These are phyloP conservation scores for Toxostoma redivivum DNA, from an alignment of 2,113 vertebrate species.

Conservation along the genomic window DNA sequence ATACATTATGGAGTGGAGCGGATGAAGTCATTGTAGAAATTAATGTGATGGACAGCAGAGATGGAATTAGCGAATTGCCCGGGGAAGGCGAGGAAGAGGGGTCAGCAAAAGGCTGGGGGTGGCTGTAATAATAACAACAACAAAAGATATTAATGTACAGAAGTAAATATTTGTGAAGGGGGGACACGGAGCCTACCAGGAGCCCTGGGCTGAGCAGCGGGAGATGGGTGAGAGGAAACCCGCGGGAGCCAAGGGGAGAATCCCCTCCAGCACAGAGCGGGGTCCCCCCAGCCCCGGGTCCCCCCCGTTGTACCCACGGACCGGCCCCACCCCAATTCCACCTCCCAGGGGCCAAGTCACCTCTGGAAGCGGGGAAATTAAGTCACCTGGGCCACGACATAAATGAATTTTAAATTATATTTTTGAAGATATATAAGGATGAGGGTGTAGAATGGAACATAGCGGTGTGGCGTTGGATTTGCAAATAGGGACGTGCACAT, in stretches of 20 bases:
- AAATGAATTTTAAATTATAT: not conserved
- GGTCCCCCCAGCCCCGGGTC: fast-evolving
- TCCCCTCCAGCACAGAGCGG: not conserved
- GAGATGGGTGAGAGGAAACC: not conserved
- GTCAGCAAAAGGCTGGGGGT: not conserved
- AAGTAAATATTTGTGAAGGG: not conserved
- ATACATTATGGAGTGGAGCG: constrained; percentile 46
- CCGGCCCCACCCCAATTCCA: not conserved
- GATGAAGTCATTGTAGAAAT: constrained; percentile 68
- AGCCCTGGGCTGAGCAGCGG: not conserved
- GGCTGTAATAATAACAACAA: not conserved
- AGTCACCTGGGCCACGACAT: not conserved
- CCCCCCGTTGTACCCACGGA: not conserved
- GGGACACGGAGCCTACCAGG: not conserved
- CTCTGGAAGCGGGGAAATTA: not conserved
- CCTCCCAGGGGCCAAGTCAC: not conserved
- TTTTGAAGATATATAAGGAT: fast-evolving
- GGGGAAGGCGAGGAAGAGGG: not conserved
- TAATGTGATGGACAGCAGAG: constrained; percentile 48
- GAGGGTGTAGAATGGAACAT: not conserved
- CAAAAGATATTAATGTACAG: constrained; percentile 30
- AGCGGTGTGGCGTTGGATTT: fast-evolving
- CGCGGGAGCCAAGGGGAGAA: not conserved
- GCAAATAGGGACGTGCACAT: fast-evolving
- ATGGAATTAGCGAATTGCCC: constrained; percentile 3